Evolutionary conservation across 2,888 invertebrate genomes (phyloP).

Genomic region (Orchesellides sinensis): DNA sequence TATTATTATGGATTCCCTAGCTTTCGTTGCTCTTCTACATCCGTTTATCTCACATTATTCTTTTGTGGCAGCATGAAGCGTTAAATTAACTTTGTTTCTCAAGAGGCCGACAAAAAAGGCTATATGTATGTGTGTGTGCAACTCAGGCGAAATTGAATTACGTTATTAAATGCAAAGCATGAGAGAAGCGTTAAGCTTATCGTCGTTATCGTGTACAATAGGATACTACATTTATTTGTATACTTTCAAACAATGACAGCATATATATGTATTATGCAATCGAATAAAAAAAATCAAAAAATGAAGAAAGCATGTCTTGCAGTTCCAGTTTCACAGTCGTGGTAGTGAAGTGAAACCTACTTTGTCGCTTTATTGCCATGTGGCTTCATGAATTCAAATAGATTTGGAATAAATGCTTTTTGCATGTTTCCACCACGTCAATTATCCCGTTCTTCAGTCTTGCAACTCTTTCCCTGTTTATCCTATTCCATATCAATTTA

Average conservation of each 20-base stretch:
- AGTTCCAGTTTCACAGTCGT: background rate
- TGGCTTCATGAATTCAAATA: constrained; percentile 69
- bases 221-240: too few relatives aligned
- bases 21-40: background rate
- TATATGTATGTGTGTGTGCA: constrained; percentile 51
- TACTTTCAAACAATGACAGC: constrained; percentile 33
- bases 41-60: constrained; percentile 67
- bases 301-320: constrained; percentile 7
- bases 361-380: constrained; percentile 59
- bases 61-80: constrained; percentile 71
- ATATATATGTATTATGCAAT: constrained; percentile 42
- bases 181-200: constrained; percentile 48
- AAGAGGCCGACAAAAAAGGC: constrained; percentile 67
- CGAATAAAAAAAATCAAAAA: constrained; percentile 22
- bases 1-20: background rate
- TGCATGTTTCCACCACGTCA: constrained; percentile 68
- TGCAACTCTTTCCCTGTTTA: too few relatives aligned
- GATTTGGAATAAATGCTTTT: constrained; percentile 69
- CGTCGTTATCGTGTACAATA: constrained; percentile 41
- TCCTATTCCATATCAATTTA: constrained; percentile 46
- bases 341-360: constrained; percentile 57
- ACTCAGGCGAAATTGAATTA: constrained; percentile 29
- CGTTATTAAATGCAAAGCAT: constrained; percentile 61
- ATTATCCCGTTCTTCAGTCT: constrained; percentile 50
- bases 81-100: constrained; percentile 74